phyloP scores from a whole-genome alignment of 1,140 invertebrate species.

The Lethrus apterus region DNA sequence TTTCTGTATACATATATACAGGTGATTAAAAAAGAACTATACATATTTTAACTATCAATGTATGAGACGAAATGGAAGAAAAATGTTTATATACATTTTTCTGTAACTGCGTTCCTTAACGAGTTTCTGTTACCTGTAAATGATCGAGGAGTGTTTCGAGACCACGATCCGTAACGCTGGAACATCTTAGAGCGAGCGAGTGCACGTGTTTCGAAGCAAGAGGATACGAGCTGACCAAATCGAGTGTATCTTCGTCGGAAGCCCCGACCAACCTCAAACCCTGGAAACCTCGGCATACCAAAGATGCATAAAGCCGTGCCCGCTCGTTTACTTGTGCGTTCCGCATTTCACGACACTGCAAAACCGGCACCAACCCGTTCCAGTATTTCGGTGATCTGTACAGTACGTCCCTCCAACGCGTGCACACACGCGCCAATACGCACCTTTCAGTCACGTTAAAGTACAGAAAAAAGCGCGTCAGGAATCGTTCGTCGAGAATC shows the following conservation, averaged over 20 bases:
- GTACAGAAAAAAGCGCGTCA: constrained; percentile 76
- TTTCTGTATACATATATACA: no score
- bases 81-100: no score
- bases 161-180: constrained; percentile 80
- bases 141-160: constrained; percentile 80
- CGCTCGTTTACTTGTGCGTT: constrained; percentile 56
- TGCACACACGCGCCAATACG: constrained; percentile 62
- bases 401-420: constrained; percentile 76
- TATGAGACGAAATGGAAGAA: no score
- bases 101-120: no score
- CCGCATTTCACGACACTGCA: constrained; percentile 74
- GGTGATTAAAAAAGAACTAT: no score
- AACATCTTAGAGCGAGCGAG: constrained; percentile 74
- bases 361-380: constrained; percentile 71
- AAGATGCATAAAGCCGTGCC: constrained; percentile 69
- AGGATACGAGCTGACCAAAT: constrained; percentile 78
- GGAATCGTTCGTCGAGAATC: constrained; percentile 74
- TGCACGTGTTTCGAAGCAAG: constrained; percentile 74
- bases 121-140: constrained; percentile 73
- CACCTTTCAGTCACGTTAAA: constrained; percentile 73
- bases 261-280: constrained; percentile 75
- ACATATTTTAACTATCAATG: no score
- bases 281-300: constrained; percentile 79
- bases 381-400: constrained; percentile 78
- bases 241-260: constrained; percentile 79